A percentile compares a stretch with the other conserved stretches of the same genome.
Conservation (phyloP, 1,140 invertebrate species). For the Diorhabda sublineata region DNA sequence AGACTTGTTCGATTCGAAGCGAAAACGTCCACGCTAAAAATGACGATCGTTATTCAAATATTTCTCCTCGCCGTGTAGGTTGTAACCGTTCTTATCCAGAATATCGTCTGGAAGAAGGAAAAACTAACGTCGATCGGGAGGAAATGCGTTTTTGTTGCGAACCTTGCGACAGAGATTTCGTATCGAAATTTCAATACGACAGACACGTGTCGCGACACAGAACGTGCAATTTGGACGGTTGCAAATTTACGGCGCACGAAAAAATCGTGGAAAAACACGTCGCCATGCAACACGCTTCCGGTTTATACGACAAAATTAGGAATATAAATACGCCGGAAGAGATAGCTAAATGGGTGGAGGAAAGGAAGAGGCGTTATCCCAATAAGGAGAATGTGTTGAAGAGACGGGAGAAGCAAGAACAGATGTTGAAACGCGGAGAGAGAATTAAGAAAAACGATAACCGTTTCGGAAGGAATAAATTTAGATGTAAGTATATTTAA, state of each 20-base stretch:
- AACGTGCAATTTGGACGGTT: constrained; percentile 74
- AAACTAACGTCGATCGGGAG: neutral
- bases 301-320: constrained; percentile 71
- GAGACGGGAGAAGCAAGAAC: constrained; percentile 58
- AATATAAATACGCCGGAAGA: constrained; percentile 72
- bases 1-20: too few species aligned
- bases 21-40: too few species aligned
- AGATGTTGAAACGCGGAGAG: constrained; percentile 66
- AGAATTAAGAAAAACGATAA: constrained; percentile 53
- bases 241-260: constrained; percentile 72
- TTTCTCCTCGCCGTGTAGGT: too few species aligned
- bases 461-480: constrained; percentile 48
- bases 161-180: constrained; percentile 70
- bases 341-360: constrained; percentile 74
- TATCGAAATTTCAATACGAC: constrained; percentile 53
- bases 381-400: constrained; percentile 67
- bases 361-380: constrained; percentile 71
- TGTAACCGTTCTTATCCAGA: too few species aligned
- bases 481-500: constrained; percentile 28
- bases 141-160: constrained; percentile 56
- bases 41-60: too few species aligned
- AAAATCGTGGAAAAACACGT: constrained; percentile 76
- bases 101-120: too few species aligned
- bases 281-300: constrained; percentile 73
- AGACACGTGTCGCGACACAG: constrained; percentile 67